Base-by-base conservation (phyloP, 2,797 vertebrate genomes). In the Smutsia temminckii region DNA sequence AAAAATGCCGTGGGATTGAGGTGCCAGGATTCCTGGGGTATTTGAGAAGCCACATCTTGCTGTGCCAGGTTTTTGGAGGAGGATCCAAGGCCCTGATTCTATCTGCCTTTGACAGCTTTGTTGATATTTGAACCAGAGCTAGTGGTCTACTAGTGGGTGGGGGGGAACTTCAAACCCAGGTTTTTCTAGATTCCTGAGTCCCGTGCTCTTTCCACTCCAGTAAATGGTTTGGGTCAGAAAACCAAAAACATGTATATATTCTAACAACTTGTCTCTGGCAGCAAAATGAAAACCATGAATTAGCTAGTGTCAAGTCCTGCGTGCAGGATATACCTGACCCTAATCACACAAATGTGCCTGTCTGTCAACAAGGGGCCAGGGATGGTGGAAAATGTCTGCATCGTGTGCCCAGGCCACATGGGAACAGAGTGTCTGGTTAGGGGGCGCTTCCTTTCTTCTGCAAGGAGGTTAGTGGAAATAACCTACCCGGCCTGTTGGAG, bases 1-100 rank as follows among this genome's bases (percentile, higher is more conserved):
- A 5, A 49, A 51, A 34, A 75, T 17, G 34, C 53, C 32, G 17
- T 1, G 0, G 2, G 51, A n/a, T 2, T 5, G 5, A 49, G 14
- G 21, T 32, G 11, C 55, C 37, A 42, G 29, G 51, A 57, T n/a
- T n/a, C 29, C 40, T 2, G 9, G 16, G 42, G 32, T 51, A n/a
- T 34, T 5, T 16, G 42, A 21, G 59, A 59, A 10, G 18, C 20
- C 63, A 2, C 16, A n/a, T 66, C 51, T 49, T 23, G 6, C 17
- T 13, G 32, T 51, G 51, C n/a, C 61, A 49, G 5, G 37, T 34
- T 81, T 91, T 77, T 8, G 0, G 72, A 9, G 40, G 78, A 55
- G 20, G 40, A 21, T 37, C 34, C 20, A 16, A 83, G 40, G 27
- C 37, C 40, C 84, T 29, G 40, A 17, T 57, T 89, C 55, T 75